A percentile compares a stretch with the other conserved stretches of the same genome.
These are phyloP conservation scores for Torymus auratus DNA, from an alignment of 2,888 invertebrate genomes.

Conservation along the genomic window DNA sequence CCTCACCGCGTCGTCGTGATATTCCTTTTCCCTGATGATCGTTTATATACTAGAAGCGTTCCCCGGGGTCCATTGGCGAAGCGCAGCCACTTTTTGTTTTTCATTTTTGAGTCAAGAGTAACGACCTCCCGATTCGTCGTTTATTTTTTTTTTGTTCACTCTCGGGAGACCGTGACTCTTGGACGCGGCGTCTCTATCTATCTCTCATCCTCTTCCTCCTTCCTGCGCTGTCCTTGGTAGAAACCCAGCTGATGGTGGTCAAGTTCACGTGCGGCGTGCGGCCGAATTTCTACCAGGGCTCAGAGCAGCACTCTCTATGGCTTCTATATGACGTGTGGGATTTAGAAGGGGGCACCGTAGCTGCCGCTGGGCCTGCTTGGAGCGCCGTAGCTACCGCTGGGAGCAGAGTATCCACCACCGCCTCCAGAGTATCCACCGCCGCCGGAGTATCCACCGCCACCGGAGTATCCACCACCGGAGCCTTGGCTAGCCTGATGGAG, in stretches of 20 bases:
- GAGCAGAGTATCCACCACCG: conserved; percentile 72
- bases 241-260: conserved; percentile 14
- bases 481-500: conserved; percentile 84
- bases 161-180: conserved; percentile 23
- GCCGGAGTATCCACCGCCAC: conserved; percentile 70
- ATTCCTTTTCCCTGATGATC: no score
- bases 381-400: conserved; percentile 75
- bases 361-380: conserved; percentile 79
- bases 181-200: conserved; percentile 5
- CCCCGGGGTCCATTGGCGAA: conserved; percentile 34
- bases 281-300: conserved; percentile 27
- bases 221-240: conserved; percentile 17
- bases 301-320: not conserved
- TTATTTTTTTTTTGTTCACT: conserved; percentile 19
- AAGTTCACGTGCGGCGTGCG: not conserved
- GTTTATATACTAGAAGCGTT: no score
- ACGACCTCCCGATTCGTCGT: conserved; percentile 6
- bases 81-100: conserved; percentile 30
- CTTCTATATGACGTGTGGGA: not conserved
- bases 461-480: conserved; percentile 76
- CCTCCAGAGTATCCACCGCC: conserved; percentile 75
- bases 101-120: conserved; percentile 5
- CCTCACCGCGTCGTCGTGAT: no score
- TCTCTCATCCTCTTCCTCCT: not conserved
- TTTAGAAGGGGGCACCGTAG: conserved; percentile 64